A percentile compares a stretch with the other conserved stretches of the same genome.
Conservation (phyloP, 2,888 invertebrate species). For the Mimachlamys varia region DNA sequence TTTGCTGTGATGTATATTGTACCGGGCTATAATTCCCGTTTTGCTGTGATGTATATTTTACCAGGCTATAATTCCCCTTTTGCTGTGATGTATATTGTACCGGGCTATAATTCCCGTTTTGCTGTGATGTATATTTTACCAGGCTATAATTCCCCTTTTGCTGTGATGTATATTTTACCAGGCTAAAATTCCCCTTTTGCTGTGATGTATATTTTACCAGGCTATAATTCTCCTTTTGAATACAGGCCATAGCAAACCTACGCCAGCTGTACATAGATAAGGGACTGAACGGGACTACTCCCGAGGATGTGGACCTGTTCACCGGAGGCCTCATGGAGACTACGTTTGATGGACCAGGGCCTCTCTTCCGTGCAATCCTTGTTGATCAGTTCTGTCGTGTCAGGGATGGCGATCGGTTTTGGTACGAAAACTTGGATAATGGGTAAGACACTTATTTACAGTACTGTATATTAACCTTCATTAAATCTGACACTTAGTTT, state of each 20-base stretch:
- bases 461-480: no score
- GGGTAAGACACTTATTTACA: constrained; percentile 84
- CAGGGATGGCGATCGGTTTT: constrained; percentile 96
- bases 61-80: no score
- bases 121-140: no score
- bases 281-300: constrained; percentile 61
- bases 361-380: constrained; percentile 94
- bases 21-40: no score
- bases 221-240: background rate
- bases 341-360: constrained; percentile 84
- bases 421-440: constrained; percentile 96
- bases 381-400: constrained; percentile 95
- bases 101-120: no score
- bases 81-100: no score
- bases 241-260: constrained; percentile 81
- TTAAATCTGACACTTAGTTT: no score
- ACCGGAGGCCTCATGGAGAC: constrained; percentile 99
- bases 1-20: no score
- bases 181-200: background rate
- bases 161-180: background rate
- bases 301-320: constrained; percentile 96
- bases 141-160: no score
- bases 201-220: background rate
- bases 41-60: no score
- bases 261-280: constrained; percentile 88